Base-by-base conservation (phyloP, 2,888 invertebrate species). In the Sminthurides aquaticus region DNA sequence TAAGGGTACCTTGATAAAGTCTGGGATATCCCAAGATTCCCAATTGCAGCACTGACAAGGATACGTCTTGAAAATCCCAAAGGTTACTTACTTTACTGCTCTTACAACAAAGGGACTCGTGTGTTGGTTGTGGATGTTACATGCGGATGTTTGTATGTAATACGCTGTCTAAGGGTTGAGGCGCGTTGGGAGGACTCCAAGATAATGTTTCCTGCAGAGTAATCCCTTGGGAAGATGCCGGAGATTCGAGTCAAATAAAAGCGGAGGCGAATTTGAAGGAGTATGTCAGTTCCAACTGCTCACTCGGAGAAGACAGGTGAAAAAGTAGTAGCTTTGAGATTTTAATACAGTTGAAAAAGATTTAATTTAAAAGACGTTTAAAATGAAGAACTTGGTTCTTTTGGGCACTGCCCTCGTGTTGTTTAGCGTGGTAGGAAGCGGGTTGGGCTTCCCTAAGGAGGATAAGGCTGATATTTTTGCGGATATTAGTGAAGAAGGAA, bases 11-110 rank as follows among this genome's bases (percentile, higher is more conserved):
- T 34, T 34, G 43, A 34, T 34, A 34, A 34, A 11, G 15, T 52
- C 48, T 64, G 64, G 64, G 64, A 58, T 64, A 64, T 64, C 64
- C 64, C 64, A 59, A 64, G 64, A 63, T 63, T 28, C 58, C 49
- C 15, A 22, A 52, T 15, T 52, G 52, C 20, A 20, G 52, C 52
- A 52, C 18, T 15, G n/a, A 15, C 52, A 15, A 52, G 52, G 18
- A 52, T 52, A 52, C 52, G 52, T n/a, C n/a, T n/a, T 52, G 22
- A 52, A 52, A 52, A 20, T 52, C 52, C 52, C 52, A 52, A 52
- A 52, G 52, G 52, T 52, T 52, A 52, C 52, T 52, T 22, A 5
- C n/a, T n/a, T n/a, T n/a, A n/a, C n/a, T n/a, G n/a, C n/a, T n/a
- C n/a, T n/a, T n/a, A n/a, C n/a, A n/a, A n/a, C n/a, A n/a, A n/a